Evolutionary conservation across 2,797 vertebrate species (phyloP), one percentile per base, ranked within the genome.

Genomic region (Anabacerthia variegaticeps): DNA sequence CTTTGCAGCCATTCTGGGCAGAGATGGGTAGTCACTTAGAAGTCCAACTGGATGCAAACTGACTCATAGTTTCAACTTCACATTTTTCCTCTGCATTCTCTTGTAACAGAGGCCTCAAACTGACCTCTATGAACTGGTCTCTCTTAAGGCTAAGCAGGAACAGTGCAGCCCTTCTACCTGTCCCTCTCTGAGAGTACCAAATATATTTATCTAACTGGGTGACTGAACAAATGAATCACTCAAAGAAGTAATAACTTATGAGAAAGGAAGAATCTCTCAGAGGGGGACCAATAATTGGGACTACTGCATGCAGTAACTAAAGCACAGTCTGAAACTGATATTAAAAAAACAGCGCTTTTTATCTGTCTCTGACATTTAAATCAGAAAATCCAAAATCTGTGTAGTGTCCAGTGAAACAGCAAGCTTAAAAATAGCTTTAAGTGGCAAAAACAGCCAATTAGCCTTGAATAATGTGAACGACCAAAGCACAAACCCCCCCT

Each of bases 391-490:
- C 63, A 52, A 88, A 88, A 67, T 59, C 41, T 51, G 5, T 44
- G 23, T 24, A 44, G 34, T 2, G 15, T 22, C 68, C 39, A 77
- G 37, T 58, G 61, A 80, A 96, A 87, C 11, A 51, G 49, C 21
- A 65, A 92, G n/a, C 32, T 80, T 82, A 62, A 93, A 93, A 93
- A 92, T 58, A 91, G 34, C 22, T 83, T 62, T 49, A 87, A 65
- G n/a, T 85, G 78, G 16, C 78, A 92, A 54, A 58, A 94, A 72
- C 27, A 80, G 14, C 51, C 85, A 94, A 95, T 93, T 96, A 96
- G 62, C 43, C 65, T 72, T 91, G 78, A 87, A 92, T 82, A 92
- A 93, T 46, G 10, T 58, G 61, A 74, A 56, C 54, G 52, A 82
- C 41, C 27, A 83, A 79, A 84, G 65, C 80, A 66, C 12, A 87